Evolutionary conservation across 2,113 vertebrate species (phyloP).

Genomic region (Acanthisitta chloris): DNA sequence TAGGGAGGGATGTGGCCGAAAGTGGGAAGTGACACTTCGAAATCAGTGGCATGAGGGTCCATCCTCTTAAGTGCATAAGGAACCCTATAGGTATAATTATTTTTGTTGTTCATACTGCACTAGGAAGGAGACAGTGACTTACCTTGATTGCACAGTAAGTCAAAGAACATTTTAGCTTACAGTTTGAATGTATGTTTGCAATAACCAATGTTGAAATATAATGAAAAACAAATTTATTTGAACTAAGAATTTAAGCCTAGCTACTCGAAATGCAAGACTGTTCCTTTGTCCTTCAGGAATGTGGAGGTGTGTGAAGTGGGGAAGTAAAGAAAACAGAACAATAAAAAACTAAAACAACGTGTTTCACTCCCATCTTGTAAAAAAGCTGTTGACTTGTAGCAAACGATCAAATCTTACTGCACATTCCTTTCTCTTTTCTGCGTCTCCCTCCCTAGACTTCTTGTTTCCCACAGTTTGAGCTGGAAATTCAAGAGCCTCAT

Average conservation of each 20-base stretch:
- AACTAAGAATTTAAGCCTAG: background rate
- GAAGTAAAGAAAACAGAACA: background rate
- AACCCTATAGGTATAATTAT: background rate
- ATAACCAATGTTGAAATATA: background rate
- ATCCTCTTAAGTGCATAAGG: background rate
- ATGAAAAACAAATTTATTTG: background rate
- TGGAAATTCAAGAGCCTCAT: background rate
- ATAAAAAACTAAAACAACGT: background rate
- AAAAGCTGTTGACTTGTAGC: background rate
- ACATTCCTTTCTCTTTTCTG: background rate
- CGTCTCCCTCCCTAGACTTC: background rate
- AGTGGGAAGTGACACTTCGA: background rate
- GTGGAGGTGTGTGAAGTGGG: fast-evolving
- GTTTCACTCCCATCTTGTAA: background rate
- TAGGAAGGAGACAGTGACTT: background rate
- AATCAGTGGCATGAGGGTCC: background rate
- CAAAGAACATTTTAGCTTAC: background rate
- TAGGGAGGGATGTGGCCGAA: background rate
- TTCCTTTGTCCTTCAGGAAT: background rate
- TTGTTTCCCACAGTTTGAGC: background rate
- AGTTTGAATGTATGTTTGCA: background rate
- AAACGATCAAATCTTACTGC: background rate
- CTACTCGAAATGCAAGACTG: background rate
- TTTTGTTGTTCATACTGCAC: background rate
- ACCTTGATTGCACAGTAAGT: background rate